These are phyloP conservation scores for Drosophila littoralis DNA, from an alignment of 1,140 invertebrate genomes.

Conservation along the genomic window DNA sequence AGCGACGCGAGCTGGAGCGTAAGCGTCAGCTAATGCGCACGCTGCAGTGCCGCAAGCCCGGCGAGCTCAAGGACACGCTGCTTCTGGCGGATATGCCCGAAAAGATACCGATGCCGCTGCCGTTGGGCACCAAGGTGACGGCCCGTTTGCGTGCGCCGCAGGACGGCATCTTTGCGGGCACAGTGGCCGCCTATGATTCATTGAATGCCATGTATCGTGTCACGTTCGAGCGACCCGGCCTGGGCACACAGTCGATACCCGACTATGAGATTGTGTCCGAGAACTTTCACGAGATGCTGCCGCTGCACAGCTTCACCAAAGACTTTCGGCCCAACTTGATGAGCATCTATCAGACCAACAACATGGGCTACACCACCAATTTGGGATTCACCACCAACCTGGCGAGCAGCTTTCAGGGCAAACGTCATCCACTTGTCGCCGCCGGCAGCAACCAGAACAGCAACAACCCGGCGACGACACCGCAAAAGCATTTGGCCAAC, in stretches of 20 bases:
- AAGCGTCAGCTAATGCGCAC: slow-evolving; percentile 96
- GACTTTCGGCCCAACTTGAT: slow-evolving; percentile 90
- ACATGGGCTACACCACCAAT: slow-evolving; percentile 63
- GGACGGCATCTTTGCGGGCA: slow-evolving; percentile 98
- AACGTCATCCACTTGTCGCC: slow-evolving; percentile 28
- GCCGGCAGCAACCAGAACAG: slow-evolving; percentile 44
- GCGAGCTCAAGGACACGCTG: slow-evolving; percentile 87
- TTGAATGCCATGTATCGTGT: slow-evolving; percentile 99
- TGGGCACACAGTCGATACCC: slow-evolving; percentile 98
- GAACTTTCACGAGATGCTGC: slow-evolving; percentile 95
- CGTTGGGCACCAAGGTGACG: slow-evolving; percentile 98
- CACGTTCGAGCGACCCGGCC: slow-evolving; percentile 96
- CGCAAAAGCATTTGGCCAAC: slow-evolving; percentile 57
- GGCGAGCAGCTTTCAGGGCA: slow-evolving; percentile 45
- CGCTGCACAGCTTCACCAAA: slow-evolving; percentile 93
- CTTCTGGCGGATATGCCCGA: slow-evolving; percentile 94
- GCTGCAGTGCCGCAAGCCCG: slow-evolving; percentile 96
- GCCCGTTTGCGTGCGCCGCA: slow-evolving; percentile 95
- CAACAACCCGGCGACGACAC: neutral
- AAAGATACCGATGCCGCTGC: slow-evolving; percentile 97
- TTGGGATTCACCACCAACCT: slow-evolving; percentile 65
- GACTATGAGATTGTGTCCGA: slow-evolving; percentile 98
- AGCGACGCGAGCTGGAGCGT: slow-evolving; percentile 94
- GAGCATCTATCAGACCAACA: slow-evolving; percentile 79
- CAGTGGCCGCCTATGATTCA: slow-evolving; percentile 98